phyloP scores from a whole-genome alignment of 2,797 vertebrate genomes.

The Sebastes elongatus region DNA sequence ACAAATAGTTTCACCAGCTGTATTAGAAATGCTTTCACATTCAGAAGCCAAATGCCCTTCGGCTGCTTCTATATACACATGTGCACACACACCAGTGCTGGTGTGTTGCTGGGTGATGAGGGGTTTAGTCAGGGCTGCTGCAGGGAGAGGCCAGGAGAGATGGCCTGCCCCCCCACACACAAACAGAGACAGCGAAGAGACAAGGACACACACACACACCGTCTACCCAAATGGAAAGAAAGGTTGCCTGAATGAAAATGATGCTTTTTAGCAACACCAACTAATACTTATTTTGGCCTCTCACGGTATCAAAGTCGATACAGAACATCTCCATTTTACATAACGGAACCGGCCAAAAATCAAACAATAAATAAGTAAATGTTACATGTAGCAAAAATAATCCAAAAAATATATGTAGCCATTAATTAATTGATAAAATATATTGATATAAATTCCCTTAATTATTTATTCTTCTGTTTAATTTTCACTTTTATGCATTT shows the following conservation, averaged over 20 bases:
- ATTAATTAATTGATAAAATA: no score
- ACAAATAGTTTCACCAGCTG: neutral
- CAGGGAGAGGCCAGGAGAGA: slow-evolving; percentile 14
- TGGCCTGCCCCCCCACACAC: neutral
- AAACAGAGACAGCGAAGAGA: neutral
- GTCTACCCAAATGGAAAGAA: neutral
- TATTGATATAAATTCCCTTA: no score
- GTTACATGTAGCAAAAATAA: no score
- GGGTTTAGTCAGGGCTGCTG: slow-evolving; percentile 36
- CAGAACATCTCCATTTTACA: neutral
- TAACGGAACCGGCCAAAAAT: neutral
- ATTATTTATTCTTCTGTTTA: no score
- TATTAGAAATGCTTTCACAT: neutral
- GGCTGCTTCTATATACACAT: neutral
- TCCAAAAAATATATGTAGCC: no score
- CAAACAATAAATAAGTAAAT: no score
- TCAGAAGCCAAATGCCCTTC: neutral
- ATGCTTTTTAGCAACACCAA: no score
- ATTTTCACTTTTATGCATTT: no score
- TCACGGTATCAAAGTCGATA: neutral
- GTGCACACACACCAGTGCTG: neutral
- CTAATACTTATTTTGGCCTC: neutral
- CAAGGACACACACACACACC: neutral
- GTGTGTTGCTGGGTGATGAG: slow-evolving; percentile 14
- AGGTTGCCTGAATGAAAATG: neutral